Base-by-base conservation (phyloP, 2,797 vertebrate species). In the Paguma larvata region DNA sequence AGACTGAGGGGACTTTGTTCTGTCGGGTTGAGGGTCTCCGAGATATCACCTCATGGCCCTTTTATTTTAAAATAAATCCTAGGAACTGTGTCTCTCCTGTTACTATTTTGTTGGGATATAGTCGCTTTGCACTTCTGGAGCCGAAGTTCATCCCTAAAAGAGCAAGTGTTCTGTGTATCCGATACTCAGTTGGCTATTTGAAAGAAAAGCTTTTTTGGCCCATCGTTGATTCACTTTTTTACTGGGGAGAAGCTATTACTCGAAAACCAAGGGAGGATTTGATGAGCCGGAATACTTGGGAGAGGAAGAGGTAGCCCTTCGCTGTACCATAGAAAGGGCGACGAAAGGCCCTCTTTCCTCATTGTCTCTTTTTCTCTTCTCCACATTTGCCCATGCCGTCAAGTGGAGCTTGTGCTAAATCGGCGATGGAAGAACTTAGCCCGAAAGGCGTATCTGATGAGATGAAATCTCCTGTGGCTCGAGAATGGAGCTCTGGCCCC, bases 71-170 rank as follows among this genome's bases (percentile, higher is more conserved):
- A 68, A 46, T 44, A 9, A 90, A 18, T 53, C 19, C 11, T 53
- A 34, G 48, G 25, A 78, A 32, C 19, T 30, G 14, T 70, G 79
- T n/a, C 21, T 13, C n/a, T 92, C 11, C 13, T 83, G 13, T 67
- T 88, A 44, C 56, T 73, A 34, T 90, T 95, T 92, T 75, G 90
- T 94, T 91, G 59, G 65, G 30, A 63, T 44, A 1, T 38, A 63
- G 92, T 77, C 68, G 94, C 53, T 91, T 72, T 94, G 65, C 38
- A 16, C 83, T 73, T 87, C 41, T 7, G 23, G 89, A 90, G 56
- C 30, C 19, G 18, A 2, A 3, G 32, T 34, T 85, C 73, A 0
- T 41, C 91, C 53, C 53, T 41, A 11, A 87, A 77, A 88, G 30
- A 80, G 85, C 82, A 77, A 25, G 70, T 1, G 6, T 16, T 67